Conservation (phyloP, 2,113 vertebrate genomes). For the Ammospiza caudacuta region DNA sequence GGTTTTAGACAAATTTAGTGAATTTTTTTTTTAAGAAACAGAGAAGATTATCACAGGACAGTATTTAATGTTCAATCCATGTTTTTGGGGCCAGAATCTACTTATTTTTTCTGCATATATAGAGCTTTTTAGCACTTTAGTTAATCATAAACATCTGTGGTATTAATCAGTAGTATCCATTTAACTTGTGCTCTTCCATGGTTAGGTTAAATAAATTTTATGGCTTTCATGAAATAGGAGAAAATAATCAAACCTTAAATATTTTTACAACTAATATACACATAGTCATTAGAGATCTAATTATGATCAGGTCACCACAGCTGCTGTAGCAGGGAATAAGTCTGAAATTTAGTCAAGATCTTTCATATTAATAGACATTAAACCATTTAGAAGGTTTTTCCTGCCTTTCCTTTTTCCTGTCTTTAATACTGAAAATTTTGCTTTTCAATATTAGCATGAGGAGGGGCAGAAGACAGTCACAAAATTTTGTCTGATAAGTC, state of each 20-base stretch:
- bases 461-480: not conserved
- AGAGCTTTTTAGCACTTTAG: not conserved
- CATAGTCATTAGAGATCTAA: not conserved
- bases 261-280: not conserved
- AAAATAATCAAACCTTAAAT: not conserved
- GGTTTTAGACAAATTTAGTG: not conserved
- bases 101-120: not conserved
- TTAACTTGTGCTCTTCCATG: fast-evolving
- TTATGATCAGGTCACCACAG: not conserved
- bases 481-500: not conserved
- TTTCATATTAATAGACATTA: not conserved
- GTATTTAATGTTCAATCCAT: not conserved
- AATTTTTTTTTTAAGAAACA: not conserved
- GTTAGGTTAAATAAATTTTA: not conserved
- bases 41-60: not conserved
- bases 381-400: not conserved
- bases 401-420: not conserved
- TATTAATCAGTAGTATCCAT: not conserved
- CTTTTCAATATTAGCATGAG: not conserved
- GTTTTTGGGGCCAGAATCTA: not conserved
- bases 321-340: not conserved
- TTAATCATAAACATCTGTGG: not conserved
- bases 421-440: not conserved
- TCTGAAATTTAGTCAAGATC: not conserved
- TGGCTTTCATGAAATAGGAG: not conserved